A percentile compares a stretch with the other conserved stretches of the same genome.
Evolutionary conservation across 1,140 invertebrate species (phyloP).

Genomic region (Halictus rubicundus): DNA sequence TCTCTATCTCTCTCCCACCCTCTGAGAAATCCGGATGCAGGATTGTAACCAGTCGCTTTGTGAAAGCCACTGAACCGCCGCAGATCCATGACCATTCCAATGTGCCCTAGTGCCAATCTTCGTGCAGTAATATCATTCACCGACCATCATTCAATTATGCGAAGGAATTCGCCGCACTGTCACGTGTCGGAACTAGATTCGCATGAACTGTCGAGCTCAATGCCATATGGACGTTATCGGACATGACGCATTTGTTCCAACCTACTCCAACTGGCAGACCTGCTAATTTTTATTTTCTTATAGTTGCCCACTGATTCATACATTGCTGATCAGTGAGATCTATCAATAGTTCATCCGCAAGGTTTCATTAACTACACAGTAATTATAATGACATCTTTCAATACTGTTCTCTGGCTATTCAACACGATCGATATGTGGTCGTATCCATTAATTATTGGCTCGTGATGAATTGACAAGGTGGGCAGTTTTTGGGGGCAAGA

Average conservation of each 20-base stretch:
- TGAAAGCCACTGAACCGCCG: slow-evolving; percentile 40
- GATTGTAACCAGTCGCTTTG: slow-evolving; percentile 56
- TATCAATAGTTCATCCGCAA: too few relatives aligned
- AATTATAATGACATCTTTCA: too few relatives aligned
- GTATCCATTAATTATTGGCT: too few relatives aligned
- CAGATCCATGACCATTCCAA: slow-evolving; percentile 51
- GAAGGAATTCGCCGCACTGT: slow-evolving; percentile 48
- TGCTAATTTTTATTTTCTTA: background rate
- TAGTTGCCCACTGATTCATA: too few relatives aligned
- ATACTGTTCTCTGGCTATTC: too few relatives aligned
- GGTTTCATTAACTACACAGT: too few relatives aligned
- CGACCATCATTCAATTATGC: slow-evolving; percentile 73
- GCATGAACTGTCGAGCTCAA: slow-evolving; percentile 60
- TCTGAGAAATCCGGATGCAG: slow-evolving; percentile 54
- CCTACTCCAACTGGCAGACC: slow-evolving; percentile 30
- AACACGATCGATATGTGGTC: too few relatives aligned
- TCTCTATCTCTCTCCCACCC: background rate
- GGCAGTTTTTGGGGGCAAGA: too few relatives aligned
- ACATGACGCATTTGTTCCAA: slow-evolving; percentile 53
- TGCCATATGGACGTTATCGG: slow-evolving; percentile 72
- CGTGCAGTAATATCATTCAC: slow-evolving; percentile 72
- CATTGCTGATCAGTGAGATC: too few relatives aligned
- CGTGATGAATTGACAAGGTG: too few relatives aligned
- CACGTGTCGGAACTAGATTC: slow-evolving; percentile 51
- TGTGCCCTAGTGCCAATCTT: slow-evolving; percentile 68